These are phyloP conservation scores for Sylvietta virens DNA, from an alignment of 2,113 vertebrate species.

Conservation along the genomic window DNA sequence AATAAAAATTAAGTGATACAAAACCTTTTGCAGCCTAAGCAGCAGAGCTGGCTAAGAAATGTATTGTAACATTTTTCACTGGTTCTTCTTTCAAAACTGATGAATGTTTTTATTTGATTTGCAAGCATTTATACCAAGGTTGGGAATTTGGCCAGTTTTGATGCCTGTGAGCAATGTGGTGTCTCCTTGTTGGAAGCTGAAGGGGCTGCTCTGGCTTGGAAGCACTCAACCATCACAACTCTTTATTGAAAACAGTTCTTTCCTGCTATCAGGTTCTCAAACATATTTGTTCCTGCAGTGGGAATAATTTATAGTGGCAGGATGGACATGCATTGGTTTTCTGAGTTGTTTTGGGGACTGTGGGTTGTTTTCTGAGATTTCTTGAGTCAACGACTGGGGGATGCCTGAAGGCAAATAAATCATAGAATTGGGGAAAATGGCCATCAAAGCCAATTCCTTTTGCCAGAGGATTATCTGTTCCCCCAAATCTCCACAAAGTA, in stretches of 20 bases:
- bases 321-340: neutral
- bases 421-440: neutral
- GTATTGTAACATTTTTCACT: neutral
- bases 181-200: neutral
- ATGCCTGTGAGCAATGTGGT: neutral
- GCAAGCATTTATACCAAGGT: neutral
- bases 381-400: neutral
- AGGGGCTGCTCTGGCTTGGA: neutral
- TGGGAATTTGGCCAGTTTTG: neutral
- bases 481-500: neutral
- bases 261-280: neutral
- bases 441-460: neutral
- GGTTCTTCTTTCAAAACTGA: neutral
- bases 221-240: neutral
- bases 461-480: slow-evolving; percentile 47
- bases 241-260: neutral
- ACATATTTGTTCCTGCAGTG: neutral
- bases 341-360: neutral
- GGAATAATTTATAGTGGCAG: neutral
- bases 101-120: neutral
- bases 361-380: neutral
- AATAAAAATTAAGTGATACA: neutral
- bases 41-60: neutral
- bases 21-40: neutral
- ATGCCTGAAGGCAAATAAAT: slow-evolving; percentile 13